Percentiles rank a stretch among this genome's conserved stretches.
These are phyloP conservation scores for Hystrix brachyura DNA, from an alignment of 2,113 vertebrate species.

Conservation along the genomic window DNA sequence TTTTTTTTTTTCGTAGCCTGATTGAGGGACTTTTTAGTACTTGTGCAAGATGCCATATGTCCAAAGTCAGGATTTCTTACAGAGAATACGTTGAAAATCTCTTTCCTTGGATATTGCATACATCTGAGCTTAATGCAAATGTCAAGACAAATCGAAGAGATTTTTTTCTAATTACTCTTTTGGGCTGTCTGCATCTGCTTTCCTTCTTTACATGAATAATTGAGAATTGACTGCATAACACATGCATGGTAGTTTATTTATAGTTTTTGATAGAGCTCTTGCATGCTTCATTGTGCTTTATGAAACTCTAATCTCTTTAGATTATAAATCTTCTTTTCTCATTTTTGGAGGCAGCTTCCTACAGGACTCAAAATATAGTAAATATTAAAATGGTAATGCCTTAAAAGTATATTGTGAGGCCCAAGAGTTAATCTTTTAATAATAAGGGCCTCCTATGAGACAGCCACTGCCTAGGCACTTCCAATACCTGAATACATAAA, in stretches of 20 bases:
- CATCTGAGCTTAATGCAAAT: conserved; percentile 56
- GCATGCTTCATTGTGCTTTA: conserved; percentile 74
- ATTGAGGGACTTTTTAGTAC: neutral
- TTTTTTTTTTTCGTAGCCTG: neutral
- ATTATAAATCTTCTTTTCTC: conserved; percentile 66
- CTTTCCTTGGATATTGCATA: neutral
- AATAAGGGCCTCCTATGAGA: neutral
- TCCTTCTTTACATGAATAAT: conserved; percentile 68
- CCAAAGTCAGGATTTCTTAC: neutral
- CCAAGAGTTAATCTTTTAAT: conserved; percentile 49
- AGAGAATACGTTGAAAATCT: conserved; percentile 1
- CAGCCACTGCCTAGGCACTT: neutral
- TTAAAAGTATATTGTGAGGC: neutral
- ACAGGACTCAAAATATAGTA: neutral
- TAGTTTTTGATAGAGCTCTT: conserved; percentile 62
- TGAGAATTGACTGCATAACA: conserved; percentile 64
- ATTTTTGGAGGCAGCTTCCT: conserved; percentile 61
- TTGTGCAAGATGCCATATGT: neutral
- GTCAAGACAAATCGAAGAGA: conserved; percentile 48
- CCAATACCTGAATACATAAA: neutral
- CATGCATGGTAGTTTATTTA: conserved; percentile 73
- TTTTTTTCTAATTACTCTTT: conserved; percentile 40
- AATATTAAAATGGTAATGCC: conserved; percentile 43
- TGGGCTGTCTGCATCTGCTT: conserved; percentile 52
- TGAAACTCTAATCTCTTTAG: conserved; percentile 73